These are phyloP conservation scores for Drosophila kikkawai DNA, from an alignment of 1,140 invertebrate genomes.

Conservation along the genomic window DNA sequence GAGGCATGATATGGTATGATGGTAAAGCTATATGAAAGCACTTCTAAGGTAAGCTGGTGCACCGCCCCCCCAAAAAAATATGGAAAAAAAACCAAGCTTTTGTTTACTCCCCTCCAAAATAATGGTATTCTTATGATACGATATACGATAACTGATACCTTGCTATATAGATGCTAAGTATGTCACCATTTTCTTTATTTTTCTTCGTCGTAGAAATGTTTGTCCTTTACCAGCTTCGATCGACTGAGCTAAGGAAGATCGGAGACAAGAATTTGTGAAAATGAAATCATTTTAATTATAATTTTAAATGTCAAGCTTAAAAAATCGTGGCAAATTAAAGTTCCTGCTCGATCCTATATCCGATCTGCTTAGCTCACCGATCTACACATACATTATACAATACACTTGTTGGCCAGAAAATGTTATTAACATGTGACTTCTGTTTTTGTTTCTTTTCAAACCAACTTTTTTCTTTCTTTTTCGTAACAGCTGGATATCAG, in stretches of 20 bases:
- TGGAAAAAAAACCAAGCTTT: slow-evolving; percentile 47
- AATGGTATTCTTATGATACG: slow-evolving; percentile 41
- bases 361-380: slow-evolving; percentile 27
- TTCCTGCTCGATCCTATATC: not conserved
- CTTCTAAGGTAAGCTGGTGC: slow-evolving; percentile 83
- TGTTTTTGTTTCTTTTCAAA: slow-evolving; percentile 55
- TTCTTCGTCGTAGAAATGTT: slow-evolving; percentile 31
- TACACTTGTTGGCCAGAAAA: slow-evolving; percentile 38
- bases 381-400: slow-evolving; percentile 34
- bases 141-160: slow-evolving; percentile 34
- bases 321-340: not conserved
- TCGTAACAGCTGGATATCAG: slow-evolving; percentile 65
- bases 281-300: too few relatives aligned
- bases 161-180: slow-evolving; percentile 54
- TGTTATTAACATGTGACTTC: slow-evolving; percentile 69
- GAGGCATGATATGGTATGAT: slow-evolving; percentile 77
- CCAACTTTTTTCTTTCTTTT: slow-evolving; percentile 57
- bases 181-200: slow-evolving; percentile 16
- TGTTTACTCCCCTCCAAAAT: slow-evolving; percentile 49
- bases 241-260: slow-evolving; percentile 23
- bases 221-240: slow-evolving; percentile 35
- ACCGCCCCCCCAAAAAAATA: slow-evolving; percentile 46
- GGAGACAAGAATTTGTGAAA: not conserved
- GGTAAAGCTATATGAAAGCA: slow-evolving; percentile 75
- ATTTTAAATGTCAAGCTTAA: too few relatives aligned